A percentile compares a stretch with the other conserved stretches of the same genome.
Conservation (phyloP, 2,113 vertebrate species). For the Saccopteryx leptura region DNA sequence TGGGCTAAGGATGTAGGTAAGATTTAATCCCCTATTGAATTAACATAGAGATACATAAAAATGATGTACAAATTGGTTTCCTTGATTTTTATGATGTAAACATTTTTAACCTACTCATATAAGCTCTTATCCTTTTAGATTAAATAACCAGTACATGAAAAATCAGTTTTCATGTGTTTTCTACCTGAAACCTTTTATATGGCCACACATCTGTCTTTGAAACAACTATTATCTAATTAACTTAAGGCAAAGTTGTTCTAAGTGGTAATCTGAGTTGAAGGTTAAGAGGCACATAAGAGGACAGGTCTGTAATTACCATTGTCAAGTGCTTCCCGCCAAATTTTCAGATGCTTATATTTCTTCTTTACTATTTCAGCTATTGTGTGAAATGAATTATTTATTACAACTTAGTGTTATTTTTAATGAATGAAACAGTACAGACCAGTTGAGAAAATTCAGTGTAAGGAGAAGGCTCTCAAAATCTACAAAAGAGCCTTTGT, state of each 20-base stretch:
- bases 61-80: neutral
- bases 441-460: neutral
- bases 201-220: neutral
- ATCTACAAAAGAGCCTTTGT: neutral
- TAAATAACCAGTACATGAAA: neutral
- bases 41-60: neutral
- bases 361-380: neutral
- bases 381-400: neutral
- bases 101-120: neutral
- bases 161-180: neutral
- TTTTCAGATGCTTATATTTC: neutral
- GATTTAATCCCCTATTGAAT: neutral
- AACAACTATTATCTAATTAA: neutral
- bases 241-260: neutral
- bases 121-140: neutral
- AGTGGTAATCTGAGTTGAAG: neutral
- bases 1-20: neutral
- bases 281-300: neutral
- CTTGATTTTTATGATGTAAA: conserved; percentile 19
- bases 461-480: conserved; percentile 6
- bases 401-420: neutral
- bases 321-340: neutral
- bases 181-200: neutral
- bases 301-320: neutral
- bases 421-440: neutral